These are phyloP conservation scores for Neoitamus cyanurus DNA, from an alignment of 2,888 invertebrate species.

Conservation along the genomic window DNA sequence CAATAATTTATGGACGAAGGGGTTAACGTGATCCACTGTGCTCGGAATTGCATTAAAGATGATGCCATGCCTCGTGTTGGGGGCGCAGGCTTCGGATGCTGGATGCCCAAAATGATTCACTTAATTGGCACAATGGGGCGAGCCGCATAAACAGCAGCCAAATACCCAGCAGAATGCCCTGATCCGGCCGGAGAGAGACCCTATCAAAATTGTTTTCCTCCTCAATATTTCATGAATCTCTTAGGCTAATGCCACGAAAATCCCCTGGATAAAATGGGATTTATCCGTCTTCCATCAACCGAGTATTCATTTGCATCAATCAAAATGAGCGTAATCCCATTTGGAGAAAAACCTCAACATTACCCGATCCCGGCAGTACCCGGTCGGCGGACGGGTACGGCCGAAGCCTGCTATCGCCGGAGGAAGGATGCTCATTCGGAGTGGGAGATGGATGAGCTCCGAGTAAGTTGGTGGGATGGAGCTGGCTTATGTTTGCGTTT, in stretches of 20 bases:
- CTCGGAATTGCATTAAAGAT: background rate
- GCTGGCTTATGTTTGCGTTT: background rate
- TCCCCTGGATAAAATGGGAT: conserved; percentile 34
- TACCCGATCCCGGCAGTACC: background rate
- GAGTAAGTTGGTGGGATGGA: background rate
- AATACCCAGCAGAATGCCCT: background rate
- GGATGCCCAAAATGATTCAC: background rate
- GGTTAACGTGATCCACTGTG: background rate
- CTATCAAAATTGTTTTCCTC: conserved; percentile 39
- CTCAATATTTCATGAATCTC: conserved; percentile 36
- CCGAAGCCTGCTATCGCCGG: background rate
- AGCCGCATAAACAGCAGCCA: conserved; percentile 1
- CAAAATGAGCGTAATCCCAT: conserved; percentile 43
- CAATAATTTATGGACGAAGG: conserved; percentile 22
- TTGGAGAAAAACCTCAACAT: conserved; percentile 31
- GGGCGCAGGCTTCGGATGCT: background rate
- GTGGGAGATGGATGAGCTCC: background rate
- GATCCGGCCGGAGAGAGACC: background rate
- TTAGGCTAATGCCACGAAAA: conserved; percentile 30
- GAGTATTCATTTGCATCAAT: conserved; percentile 42
- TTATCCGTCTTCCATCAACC: conserved; percentile 42
- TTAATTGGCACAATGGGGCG: background rate
- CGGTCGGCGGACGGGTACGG: background rate
- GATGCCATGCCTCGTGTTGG: background rate
- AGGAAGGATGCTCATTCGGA: background rate